Evolutionary conservation across 2,888 invertebrate species (phyloP).

Genomic region (Pogonocherus hispidulus): DNA sequence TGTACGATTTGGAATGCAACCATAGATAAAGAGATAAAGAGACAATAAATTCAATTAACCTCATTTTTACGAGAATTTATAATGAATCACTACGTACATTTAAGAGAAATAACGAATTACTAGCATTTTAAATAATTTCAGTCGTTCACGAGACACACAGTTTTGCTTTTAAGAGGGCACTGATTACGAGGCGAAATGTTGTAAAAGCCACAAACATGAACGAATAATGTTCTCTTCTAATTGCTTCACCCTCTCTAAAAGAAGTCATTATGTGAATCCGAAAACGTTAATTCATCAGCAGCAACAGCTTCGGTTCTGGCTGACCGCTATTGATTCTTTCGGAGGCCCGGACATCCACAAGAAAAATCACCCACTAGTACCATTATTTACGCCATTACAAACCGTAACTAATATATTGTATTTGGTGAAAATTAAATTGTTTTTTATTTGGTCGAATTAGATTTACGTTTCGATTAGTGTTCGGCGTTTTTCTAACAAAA

Average conservation of each 20-base stretch:
- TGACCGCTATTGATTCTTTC: constrained; percentile 56
- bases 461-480: constrained; percentile 10
- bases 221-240: constrained; percentile 59
- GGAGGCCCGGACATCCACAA: constrained; percentile 49
- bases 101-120: too few species aligned
- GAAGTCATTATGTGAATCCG: constrained; percentile 60
- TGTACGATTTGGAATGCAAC: too few species aligned
- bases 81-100: too few species aligned
- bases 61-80: too few species aligned
- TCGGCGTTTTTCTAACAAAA: background rate
- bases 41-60: too few species aligned
- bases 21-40: too few species aligned
- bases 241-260: constrained; percentile 59
- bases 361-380: constrained; percentile 54
- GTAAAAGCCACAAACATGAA: constrained; percentile 42
- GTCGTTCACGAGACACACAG: too few species aligned
- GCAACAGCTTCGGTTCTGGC: constrained; percentile 53
- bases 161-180: too few species aligned
- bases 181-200: constrained; percentile 3
- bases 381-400: constrained; percentile 57
- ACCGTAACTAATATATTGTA: constrained; percentile 49
- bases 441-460: constrained; percentile 45
- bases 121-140: too few species aligned
- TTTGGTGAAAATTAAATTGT: constrained; percentile 48
- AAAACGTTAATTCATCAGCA: constrained; percentile 57